Evolutionary conservation across 2,797 vertebrate genomes (phyloP).

Genomic region (Buceros bicornis): DNA sequence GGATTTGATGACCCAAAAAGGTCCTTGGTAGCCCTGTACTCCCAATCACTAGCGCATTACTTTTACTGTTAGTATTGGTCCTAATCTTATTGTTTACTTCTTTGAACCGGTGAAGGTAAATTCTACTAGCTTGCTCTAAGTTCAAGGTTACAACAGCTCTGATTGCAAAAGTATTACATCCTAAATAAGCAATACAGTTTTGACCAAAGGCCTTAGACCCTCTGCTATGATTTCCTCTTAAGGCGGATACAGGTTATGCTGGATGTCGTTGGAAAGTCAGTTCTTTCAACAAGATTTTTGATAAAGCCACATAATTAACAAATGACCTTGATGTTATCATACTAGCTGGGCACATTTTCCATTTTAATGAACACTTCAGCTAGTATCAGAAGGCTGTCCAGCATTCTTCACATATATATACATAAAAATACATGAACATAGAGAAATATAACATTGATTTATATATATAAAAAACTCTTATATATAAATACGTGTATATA

Average conservation of each 20-base stretch:
- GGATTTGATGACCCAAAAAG: conserved; percentile 7
- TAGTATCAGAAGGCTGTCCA: not conserved
- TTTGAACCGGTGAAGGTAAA: conserved; percentile 5
- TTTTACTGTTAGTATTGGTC: not conserved
- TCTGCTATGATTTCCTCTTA: not conserved
- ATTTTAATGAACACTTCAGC: not conserved
- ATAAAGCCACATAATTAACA: conserved; percentile 68
- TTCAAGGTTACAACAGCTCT: conserved; percentile 33
- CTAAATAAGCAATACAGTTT: conserved; percentile 24
- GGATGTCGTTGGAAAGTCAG: conserved; percentile 53
- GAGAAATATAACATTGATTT: not conserved
- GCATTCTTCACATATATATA: not conserved
- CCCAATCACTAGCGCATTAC: not conserved
- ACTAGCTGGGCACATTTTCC: conserved; percentile 13
- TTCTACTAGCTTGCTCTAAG: not conserved
- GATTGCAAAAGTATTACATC: not conserved
- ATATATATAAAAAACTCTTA: not conserved
- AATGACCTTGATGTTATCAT: conserved; percentile 58
- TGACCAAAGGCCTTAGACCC: not conserved
- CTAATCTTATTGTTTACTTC: conserved; percentile 20
- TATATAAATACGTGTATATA: not conserved
- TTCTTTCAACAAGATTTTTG: conserved; percentile 66
- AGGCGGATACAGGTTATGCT: not conserved
- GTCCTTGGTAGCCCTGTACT: not conserved
- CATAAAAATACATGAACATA: not conserved